phyloP scores from a whole-genome alignment of 1,140 invertebrate genomes.

The Trichonephila inaurata region DNA sequence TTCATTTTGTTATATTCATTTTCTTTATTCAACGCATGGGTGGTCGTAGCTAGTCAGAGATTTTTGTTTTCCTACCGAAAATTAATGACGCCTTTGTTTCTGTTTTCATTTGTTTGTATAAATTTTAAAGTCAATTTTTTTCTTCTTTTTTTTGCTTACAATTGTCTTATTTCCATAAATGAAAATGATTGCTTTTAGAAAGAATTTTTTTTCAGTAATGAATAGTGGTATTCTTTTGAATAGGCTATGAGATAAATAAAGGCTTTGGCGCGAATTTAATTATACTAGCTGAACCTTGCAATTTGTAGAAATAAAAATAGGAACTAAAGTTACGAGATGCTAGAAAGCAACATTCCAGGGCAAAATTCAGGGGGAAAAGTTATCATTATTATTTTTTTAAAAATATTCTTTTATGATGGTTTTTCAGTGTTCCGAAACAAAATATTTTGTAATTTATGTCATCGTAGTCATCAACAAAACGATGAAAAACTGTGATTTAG shows the following conservation, averaged over 20 bases:
- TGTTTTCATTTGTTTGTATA: not conserved
- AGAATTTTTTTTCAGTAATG: not conserved
- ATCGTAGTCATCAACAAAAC: not conserved
- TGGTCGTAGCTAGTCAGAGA: not conserved
- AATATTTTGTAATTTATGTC: not conserved
- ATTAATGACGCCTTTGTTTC: not conserved
- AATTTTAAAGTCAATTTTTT: not conserved
- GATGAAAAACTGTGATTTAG: not conserved
- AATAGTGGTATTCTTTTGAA: not conserved
- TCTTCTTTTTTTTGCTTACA: not conserved
- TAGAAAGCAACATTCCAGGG: not conserved
- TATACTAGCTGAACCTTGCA: not conserved
- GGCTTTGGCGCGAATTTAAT: not conserved
- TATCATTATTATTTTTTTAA: not conserved
- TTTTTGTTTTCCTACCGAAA: not conserved
- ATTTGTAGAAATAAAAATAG: not conserved
- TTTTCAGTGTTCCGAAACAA: not conserved
- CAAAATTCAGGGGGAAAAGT: not conserved
- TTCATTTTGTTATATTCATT: not conserved
- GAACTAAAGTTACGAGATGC: not conserved
- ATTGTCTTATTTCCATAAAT: not conserved
- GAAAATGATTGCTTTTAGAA: not conserved
- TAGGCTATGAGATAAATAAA: not conserved
- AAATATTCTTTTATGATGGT: not conserved
- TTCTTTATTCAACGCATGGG: slow-evolving; percentile 24